Percentiles rank a stretch among this genome's conserved stretches.
phyloP scores from a whole-genome alignment of 2,888 invertebrate genomes.

The Elegia similella region DNA sequence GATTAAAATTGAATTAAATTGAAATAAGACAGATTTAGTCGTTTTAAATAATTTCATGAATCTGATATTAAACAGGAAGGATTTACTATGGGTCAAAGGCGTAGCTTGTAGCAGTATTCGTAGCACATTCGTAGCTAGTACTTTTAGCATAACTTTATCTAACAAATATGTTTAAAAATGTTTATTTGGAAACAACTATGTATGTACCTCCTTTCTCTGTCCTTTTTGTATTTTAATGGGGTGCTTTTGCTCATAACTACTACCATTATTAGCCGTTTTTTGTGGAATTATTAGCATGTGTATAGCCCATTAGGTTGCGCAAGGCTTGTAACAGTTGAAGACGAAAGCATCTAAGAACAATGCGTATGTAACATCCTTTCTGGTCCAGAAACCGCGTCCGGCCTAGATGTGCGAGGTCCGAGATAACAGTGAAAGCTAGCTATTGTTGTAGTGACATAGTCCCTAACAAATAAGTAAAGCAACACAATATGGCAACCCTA shows the following conservation, averaged over 20 bases:
- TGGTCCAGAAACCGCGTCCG: slow-evolving; percentile 75
- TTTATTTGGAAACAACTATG: background rate
- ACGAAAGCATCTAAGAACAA: slow-evolving; percentile 54
- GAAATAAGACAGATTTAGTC: too few species aligned
- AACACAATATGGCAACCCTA: slow-evolving; percentile 19
- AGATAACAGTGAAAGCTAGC: slow-evolving; percentile 53
- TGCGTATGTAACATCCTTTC: slow-evolving; percentile 64
- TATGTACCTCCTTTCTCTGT: too few species aligned
- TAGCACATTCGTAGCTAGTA: background rate
- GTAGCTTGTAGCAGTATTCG: background rate
- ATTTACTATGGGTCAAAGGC: background rate
- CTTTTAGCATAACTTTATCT: background rate
- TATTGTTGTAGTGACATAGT: slow-evolving; percentile 50
- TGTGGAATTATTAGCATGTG: background rate
- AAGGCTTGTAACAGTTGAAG: slow-evolving; percentile 31
- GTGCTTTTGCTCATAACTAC: background rate
- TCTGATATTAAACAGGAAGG: background rate
- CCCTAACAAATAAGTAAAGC: slow-evolving; percentile 22
- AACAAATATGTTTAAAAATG: background rate
- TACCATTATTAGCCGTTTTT: background rate
- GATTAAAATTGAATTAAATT: too few species aligned
- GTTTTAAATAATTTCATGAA: too few species aligned
- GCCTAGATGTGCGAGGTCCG: slow-evolving; percentile 59
- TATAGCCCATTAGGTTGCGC: slow-evolving; percentile 26
- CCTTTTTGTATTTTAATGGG: background rate